Evolutionary conservation across 1,140 invertebrate species (phyloP), one percentile per base, ranked within the genome.

Genomic region (Aphidius gifuensis): DNA sequence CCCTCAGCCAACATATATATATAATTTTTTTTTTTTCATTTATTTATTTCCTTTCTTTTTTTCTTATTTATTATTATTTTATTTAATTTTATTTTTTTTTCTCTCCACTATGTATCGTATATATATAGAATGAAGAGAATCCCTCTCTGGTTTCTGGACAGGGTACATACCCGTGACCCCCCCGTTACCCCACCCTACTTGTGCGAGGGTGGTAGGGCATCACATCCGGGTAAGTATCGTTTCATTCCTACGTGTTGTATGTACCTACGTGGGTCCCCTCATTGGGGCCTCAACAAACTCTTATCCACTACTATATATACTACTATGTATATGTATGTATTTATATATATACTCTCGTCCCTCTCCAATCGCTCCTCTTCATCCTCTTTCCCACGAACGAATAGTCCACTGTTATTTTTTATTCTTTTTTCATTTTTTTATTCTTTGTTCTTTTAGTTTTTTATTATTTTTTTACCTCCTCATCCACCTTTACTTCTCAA

Each of bases 1-100:
- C 77, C 77, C 77, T 77, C 74, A 77, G 23, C 23, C 23, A 65
- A 71, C 69, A 71, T 71, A 77, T 73, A 72, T 55, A 43, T 5
- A 53, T 40, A 58, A 46, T 47, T 55, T 40, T 62, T 40, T 47
- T 56, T 47, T 44, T 32, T 39, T 58, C 32, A 49, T 47, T 44
- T 60, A 64, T 66, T 32, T 32, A 32, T 32, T 32, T 32, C 2
- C 4, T 32, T 32, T 4, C 23, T 32, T 32, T 32, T 4, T 32
- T 32, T 32, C 4, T 32, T 32, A 2, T 4, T 32, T 32, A 32
- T 32, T 32, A 32, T 32, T 32, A 32, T 32, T 32, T 32, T 32
- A 32, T 32, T 32, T 32, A 32, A 32, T 32, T 32, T 32, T 16
- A 16, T 32, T 32, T 32, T 32, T 32, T 32, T 32, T 32, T 32